phyloP scores from a whole-genome alignment of 2,797 vertebrate genomes.

The Squalus acanthias region DNA sequence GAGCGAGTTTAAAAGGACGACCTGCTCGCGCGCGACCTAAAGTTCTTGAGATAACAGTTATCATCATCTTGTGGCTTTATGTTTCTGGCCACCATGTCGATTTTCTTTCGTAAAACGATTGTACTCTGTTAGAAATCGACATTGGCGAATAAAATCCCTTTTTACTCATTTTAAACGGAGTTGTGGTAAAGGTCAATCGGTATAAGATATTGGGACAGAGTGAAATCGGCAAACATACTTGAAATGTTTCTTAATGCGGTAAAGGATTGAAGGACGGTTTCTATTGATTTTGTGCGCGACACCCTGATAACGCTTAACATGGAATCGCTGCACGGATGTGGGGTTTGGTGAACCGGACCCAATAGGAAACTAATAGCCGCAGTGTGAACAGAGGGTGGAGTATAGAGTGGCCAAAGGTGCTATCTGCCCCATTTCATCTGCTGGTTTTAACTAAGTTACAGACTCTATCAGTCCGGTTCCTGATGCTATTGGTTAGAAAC shows the following conservation, averaged over 20 bases:
- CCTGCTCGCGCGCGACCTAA: no score
- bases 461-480: no score
- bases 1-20: no score
- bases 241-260: background rate
- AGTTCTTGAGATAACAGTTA: background rate
- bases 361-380: conserved; percentile 50
- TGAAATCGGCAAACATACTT: background rate
- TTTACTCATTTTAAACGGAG: background rate
- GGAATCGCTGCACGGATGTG: background rate
- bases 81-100: no score
- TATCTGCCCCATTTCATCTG: background rate
- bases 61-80: background rate
- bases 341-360: no score
- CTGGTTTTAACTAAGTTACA: background rate
- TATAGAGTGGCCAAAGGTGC: conserved; percentile 43
- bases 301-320: background rate
- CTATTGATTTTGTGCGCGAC: background rate
- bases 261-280: background rate
- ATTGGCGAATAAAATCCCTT: background rate
- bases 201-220: background rate
- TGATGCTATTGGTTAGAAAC: background rate
- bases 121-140: background rate
- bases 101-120: background rate
- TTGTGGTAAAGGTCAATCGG: background rate
- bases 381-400: conserved; percentile 57